Base-by-base conservation (phyloP, 2,888 invertebrate genomes). In the Athalia circularis region DNA sequence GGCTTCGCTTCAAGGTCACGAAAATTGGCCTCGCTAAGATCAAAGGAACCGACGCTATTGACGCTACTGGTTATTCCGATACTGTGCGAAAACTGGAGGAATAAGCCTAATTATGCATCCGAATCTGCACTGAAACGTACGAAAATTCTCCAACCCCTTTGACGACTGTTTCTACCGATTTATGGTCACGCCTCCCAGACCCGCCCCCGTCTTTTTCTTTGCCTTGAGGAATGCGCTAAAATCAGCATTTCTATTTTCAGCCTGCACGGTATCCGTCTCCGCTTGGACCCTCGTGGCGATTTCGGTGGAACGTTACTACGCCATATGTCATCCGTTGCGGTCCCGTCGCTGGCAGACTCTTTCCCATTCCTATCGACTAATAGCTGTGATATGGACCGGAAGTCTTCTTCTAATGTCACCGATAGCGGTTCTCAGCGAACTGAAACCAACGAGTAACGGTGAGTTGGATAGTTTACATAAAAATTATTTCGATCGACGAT, bases 261-360 rank as follows among this genome's bases (percentile, higher is more conserved):
- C 94, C 65, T 94, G 94, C 79, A 94, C 95, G 0, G 95, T 96
- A 64, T 93, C 94, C 2, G 95, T 95, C 9, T 94, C 94, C 29
- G 95, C 94, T 4, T 95, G 95, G 93, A 96, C 96, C 0, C 87
- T 96, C 82, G 95, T 95, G 50, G 94, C 95, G 70, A 95, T 96
- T 82, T 95, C 95, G 5, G 92, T 95, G 84, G 95, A 96, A 88
- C 92, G 95, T 11, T 96, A 95, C 89, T 95, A 95, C 88, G 96
- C 95, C 81, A 95, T 96, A 84, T 95, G 95, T 86, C 94, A 94
- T 87, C 95, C 96, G 0, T 88, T 96, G 65, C 92, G 94, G 78
- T 95, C 95, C 1, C 90, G 95, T 48, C 91, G 94, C 80, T 96
- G 95, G 95, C 95, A 95, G 90, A 95, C 95, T 0, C 90, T 93